phyloP scores from a whole-genome alignment of 2,888 invertebrate genomes.

The Spicauda simplicius region DNA sequence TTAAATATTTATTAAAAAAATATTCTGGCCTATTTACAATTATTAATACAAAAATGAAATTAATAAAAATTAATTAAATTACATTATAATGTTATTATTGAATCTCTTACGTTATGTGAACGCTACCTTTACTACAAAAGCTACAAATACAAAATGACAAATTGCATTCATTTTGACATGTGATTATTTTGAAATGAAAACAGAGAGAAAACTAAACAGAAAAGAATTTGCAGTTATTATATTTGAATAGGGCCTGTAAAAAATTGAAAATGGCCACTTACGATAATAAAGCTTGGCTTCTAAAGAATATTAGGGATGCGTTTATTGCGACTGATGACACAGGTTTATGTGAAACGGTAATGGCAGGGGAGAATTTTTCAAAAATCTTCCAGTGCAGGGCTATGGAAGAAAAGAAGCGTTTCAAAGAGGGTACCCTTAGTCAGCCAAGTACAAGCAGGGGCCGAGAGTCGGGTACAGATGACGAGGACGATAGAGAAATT shows the following conservation, averaged over 20 bases:
- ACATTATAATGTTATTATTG: no score
- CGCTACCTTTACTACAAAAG: no score
- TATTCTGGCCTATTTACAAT: no score
- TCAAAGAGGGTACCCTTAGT: slow-evolving; percentile 60
- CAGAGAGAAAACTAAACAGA: background rate
- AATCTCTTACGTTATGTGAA: no score
- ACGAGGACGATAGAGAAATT: slow-evolving; percentile 69
- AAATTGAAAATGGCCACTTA: slow-evolving; percentile 92
- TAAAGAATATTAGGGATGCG: slow-evolving; percentile 96
- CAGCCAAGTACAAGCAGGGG: slow-evolving; percentile 67
- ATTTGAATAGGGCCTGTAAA: background rate
- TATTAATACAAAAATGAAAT: no score
- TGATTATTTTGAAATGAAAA: no score
- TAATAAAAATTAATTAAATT: no score
- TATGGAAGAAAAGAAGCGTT: slow-evolving; percentile 70
- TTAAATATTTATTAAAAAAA: no score
- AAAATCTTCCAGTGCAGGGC: slow-evolving; percentile 78
- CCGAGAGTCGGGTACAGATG: slow-evolving; percentile 61
- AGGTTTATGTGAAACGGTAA: slow-evolving; percentile 96
- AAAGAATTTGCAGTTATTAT: background rate
- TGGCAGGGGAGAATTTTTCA: slow-evolving; percentile 93
- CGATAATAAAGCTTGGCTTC: slow-evolving; percentile 96
- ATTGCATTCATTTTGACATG: no score
- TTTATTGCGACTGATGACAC: slow-evolving; percentile 98
- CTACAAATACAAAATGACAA: no score